Evolutionary conservation across 1,140 invertebrate genomes (phyloP).

Genomic region (Pogonognathellus flavescens): DNA sequence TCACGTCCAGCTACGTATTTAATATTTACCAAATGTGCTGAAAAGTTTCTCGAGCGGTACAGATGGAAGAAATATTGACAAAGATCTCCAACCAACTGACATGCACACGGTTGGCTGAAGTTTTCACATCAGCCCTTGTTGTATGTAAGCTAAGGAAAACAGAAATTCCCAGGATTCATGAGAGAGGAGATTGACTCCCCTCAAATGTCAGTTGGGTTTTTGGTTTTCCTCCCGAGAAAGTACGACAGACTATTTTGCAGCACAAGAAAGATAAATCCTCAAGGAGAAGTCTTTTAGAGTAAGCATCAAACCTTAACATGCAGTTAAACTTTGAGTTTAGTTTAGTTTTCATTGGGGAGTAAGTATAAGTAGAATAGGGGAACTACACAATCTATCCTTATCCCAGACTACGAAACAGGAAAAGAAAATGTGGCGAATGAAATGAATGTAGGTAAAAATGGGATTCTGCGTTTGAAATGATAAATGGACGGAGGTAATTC

Average conservation of each 20-base stretch:
- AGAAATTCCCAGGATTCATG: slow-evolving; percentile 46
- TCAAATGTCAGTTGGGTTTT: slow-evolving; percentile 34
- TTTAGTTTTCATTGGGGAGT: slow-evolving; percentile 46
- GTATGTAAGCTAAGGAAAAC: slow-evolving; percentile 29
- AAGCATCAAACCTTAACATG: slow-evolving; percentile 17
- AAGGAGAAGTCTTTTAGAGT: slow-evolving; percentile 41
- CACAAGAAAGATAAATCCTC: slow-evolving; percentile 14
- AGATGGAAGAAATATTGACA: neutral
- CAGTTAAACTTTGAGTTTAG: slow-evolving; percentile 43
- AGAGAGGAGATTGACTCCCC: slow-evolving; percentile 41
- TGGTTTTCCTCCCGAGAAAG: slow-evolving; percentile 36
- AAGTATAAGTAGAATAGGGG: neutral
- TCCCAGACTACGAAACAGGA: slow-evolving; percentile 10
- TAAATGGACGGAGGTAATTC: slow-evolving; percentile 61
- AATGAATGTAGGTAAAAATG: slow-evolving; percentile 57
- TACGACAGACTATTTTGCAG: neutral
- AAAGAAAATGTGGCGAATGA: slow-evolving; percentile 41
- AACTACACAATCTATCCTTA: slow-evolving; percentile 1
- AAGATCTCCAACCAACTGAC: neutral
- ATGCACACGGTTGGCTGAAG: neutral
- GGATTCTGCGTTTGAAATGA: slow-evolving; percentile 55
- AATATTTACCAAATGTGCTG: no score
- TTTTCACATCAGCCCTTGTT: neutral
- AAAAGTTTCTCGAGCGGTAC: neutral
- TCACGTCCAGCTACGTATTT: no score